These are phyloP conservation scores for Leptogaster cylindrica DNA, from an alignment of 2,888 invertebrate species.

Conservation along the genomic window DNA sequence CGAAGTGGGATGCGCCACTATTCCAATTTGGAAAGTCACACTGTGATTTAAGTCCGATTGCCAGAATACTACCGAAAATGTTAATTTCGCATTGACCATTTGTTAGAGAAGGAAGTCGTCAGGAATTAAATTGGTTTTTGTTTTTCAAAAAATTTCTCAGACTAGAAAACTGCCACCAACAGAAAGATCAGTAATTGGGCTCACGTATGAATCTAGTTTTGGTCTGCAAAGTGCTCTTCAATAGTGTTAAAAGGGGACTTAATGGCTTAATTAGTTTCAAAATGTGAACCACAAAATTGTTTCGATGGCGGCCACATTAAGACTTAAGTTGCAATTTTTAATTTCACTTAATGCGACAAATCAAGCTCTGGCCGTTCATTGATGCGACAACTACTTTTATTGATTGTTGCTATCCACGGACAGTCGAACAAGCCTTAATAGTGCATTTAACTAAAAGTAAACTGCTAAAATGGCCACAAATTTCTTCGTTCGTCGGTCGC, in stretches of 20 bases:
- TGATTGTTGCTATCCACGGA: not conserved
- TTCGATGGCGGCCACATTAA: too few species aligned
- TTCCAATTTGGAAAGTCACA: not conserved
- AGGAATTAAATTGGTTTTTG: too few species aligned
- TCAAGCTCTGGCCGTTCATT: conserved; percentile 3
- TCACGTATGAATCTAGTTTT: not conserved
- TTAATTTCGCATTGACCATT: too few species aligned
- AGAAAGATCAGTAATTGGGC: too few species aligned
- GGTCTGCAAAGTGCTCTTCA: not conserved
- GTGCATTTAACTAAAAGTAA: conserved; percentile 15
- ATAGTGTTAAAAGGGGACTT: too few species aligned
- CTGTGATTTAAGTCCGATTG: not conserved
- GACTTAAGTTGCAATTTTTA: not conserved
- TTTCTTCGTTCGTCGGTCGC: conserved; percentile 13
- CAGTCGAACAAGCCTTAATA: conserved; percentile 10
- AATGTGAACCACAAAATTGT: too few species aligned
- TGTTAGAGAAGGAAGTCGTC: too few species aligned
- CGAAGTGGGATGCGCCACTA: conserved; percentile 13
- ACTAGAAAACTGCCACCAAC: too few species aligned
- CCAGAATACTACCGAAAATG: not conserved
- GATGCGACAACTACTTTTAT: not conserved
- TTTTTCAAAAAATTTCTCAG: too few species aligned
- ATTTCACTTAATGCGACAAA: conserved; percentile 27
- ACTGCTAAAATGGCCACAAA: conserved; percentile 13
- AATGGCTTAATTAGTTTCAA: too few species aligned